Conservation (phyloP, 2,888 invertebrate genomes). For the Lepidocyrtoides sp. region DNA sequence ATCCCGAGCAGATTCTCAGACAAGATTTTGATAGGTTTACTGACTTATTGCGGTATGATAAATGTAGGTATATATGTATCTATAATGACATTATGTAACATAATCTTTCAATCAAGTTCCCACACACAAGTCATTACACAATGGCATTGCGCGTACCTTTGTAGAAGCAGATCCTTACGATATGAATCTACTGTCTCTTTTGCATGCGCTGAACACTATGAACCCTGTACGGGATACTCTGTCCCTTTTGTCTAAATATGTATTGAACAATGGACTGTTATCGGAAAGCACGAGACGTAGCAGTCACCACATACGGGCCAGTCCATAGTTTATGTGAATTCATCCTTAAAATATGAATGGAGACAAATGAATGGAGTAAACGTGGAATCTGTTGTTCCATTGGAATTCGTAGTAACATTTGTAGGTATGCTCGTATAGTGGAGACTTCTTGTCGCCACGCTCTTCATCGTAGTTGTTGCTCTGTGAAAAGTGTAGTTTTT, state of each 20-base stretch:
- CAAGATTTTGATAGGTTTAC: constrained; percentile 14
- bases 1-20: background rate
- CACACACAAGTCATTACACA: too few species aligned
- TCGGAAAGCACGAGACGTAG: constrained; percentile 38
- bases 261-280: constrained; percentile 42
- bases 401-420: too few species aligned
- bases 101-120: constrained; percentile 50
- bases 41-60: background rate
- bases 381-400: too few species aligned
- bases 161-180: background rate
- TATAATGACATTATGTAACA: background rate
- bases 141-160: too few species aligned
- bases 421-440: too few species aligned
- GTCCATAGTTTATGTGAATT: constrained; percentile 54
- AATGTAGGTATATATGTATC: background rate
- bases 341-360: constrained; percentile 55
- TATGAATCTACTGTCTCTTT: background rate
- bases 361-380: background rate
- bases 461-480: constrained; percentile 7
- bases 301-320: constrained; percentile 53
- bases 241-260: background rate
- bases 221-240: background rate
- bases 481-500: background rate
- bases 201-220: background rate
- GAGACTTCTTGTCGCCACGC: constrained; percentile 38